Evolutionary conservation across 1,140 invertebrate species (phyloP), one percentile per base, ranked within the genome.

Genomic region (Forficula auricularia): DNA sequence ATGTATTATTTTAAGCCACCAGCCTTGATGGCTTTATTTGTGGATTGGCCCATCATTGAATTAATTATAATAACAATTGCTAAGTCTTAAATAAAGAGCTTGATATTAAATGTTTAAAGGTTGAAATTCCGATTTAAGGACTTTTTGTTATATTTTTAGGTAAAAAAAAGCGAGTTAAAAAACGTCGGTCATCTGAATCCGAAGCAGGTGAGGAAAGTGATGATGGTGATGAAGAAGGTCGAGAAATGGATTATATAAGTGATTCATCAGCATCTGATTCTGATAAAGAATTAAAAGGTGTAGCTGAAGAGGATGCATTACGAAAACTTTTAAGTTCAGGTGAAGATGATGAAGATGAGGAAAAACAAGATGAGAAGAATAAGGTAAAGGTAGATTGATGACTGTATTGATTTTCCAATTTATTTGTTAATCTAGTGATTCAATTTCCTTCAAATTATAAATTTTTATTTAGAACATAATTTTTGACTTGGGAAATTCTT

Each of bases 201-300:
- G 88, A 91, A 55, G 87, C 87, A 0, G 72, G 85, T 40, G 90
- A 97, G 61, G 91, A 97, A 60, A 94, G 88, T 55, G 90, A 95
- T 64, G 90, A 95, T 61, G 90, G 90, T 0, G 90, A 96, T 61
- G 87, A 85, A 55, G 91, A 97, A 67, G 89, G 89, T 1, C 63
- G 82, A 47, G 90, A 97, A 66, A 67, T 74, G 43, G 83, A 87
- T 60, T 88, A 88, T 51, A 84, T 86, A 51, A 84, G 81, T 2
- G 82, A 86, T 54, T 85, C 82, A 3, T 82, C 79, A 13, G 83
- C 81, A 62, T 72, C 67, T 20, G 80, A 78, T 62, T 65, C 64
- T 48, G 75, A 68, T 50, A 82, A 75, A 54, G 76, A 75, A 61
- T 70, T 73, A 60, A 84, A 85, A 70, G 82, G 50, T 54, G 87